A percentile compares a stretch with the other conserved stretches of the same genome.
phyloP scores from a whole-genome alignment of 2,113 vertebrate genomes.

The Copsychus sechellarum region DNA sequence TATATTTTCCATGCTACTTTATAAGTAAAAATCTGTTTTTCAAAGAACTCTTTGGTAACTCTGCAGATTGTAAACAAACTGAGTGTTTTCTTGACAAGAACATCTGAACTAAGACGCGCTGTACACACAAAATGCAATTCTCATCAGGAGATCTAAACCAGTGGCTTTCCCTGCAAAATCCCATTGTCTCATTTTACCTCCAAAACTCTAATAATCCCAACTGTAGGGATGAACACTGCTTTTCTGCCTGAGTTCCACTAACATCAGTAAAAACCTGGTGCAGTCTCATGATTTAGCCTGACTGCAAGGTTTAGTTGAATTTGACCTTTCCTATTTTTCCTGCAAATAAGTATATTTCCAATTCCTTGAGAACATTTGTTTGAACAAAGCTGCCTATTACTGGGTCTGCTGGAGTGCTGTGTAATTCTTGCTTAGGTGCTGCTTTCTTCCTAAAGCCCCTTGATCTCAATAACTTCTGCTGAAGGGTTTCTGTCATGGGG shows the following conservation, averaged over 20 bases:
- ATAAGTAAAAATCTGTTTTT: not conserved
- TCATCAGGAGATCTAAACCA: not conserved
- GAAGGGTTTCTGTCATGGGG: rapidly evolving
- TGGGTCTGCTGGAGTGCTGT: not conserved
- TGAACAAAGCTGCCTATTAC: not conserved
- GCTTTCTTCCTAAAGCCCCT: not conserved
- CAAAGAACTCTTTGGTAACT: not conserved
- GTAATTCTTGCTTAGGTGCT: not conserved
- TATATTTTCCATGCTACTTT: not conserved
- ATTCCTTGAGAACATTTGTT: not conserved
- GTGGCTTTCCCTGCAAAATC: not conserved
- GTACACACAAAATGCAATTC: not conserved
- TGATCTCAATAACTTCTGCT: not conserved
- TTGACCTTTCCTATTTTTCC: not conserved
- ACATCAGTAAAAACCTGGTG: not conserved
- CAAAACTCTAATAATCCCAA: not conserved
- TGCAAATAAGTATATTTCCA: not conserved
- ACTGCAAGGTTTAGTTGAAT: not conserved
- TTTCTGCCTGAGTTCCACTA: not conserved
- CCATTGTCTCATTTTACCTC: not conserved
- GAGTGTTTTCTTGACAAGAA: not conserved
- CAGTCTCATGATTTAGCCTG: not conserved
- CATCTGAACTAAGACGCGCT: not conserved
- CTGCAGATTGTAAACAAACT: not conserved
- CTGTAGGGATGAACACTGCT: not conserved